Evolutionary conservation across 1,140 invertebrate genomes (phyloP), one percentile per base, ranked within the genome.

Genomic region (Neodiprion lecontei): DNA sequence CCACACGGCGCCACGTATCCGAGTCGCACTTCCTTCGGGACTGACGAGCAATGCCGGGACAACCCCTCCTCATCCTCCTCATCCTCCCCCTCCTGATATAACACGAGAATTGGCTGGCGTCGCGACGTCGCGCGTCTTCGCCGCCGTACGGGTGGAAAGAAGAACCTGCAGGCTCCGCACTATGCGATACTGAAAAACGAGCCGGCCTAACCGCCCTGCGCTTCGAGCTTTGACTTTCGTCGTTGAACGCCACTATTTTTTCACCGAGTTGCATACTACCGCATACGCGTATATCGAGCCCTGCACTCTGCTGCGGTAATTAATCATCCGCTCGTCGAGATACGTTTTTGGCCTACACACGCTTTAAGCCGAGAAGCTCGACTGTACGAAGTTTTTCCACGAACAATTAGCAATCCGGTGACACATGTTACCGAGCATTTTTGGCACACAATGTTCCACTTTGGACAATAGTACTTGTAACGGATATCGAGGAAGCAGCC

Each of bases 1-100:
- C 78, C 73, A 78, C 79, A 40, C 28, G 83, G 83, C 83, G 82
- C 83, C 83, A 80, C 76, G 78, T 81, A 83, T 85, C 81, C 81
- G 82, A 83, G 78, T 80, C 61, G 74, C 77, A 79, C 82, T 84
- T 85, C 82, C 80, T 84, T 81, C 78, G 78, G 75, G 77, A 82
- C 77, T 75, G 77, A 74, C 69, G 76, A 17, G 53, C 53, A 9
- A 61, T 61, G 28, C 28, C 5, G 53, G n/a, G 53, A 61, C 53
- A 40, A 40, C 28, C 28, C 28, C 28, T 40, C 28, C 28, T 1
- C 28, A 40, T 40, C 28, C 28, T 40, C 28, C 28, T 40, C 28
- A 5, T 40, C 28, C 28, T 40, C 53, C 53, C 28, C 28, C 11
- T 61, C 53, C n/a, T 61, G 53, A 61, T 61, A 61, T 61, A 61